Base-by-base conservation (phyloP, 2,888 invertebrate genomes). In the Catocala nupta region DNA sequence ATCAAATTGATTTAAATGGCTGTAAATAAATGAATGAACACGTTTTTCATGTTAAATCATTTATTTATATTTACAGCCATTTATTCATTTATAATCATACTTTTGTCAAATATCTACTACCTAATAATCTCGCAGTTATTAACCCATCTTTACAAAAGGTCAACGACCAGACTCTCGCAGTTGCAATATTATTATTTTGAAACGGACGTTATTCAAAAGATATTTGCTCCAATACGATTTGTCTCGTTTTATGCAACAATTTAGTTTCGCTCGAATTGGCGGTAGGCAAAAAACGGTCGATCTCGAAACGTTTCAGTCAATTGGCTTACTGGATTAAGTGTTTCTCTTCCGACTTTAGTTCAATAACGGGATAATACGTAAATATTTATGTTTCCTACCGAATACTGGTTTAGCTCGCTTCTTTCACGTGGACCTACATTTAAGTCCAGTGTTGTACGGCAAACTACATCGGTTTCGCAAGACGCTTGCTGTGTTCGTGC, bases 211-310 rank as follows among this genome's bases (percentile, higher is more conserved):
- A 64, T 55, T 53, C 47, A 59, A 54, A 62, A 71, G 49, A 57
- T 55, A 56, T 63, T 65, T 63, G 52, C 48, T 72, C 34, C 55
- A 56, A 68, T 64, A 63, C 63, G 43, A 77, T 77, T 77, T 61
- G 65, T 68, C 71, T 56, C 71, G 64, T 67, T 77, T 76, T 70
- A 78, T 75, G 72, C 75, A 78, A 75, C 71, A 60, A 72, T 71
- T 81, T 68, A 53, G 81, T 78, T 80, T 78, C 65, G 77, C 78
- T 78, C 81, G 81, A 79, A 64, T 79, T 63, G 59, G 9, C 63
- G 75, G 71, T 47, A 12, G 25, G 68, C 42, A 16, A 49, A 57
- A 60, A 67, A 68, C 66, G 48, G 10, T 43, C 55, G 44, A 11
- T 51, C 49, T 42, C 39, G 12, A 36, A 53, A 57, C 39, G 6